Conservation (phyloP, 2,888 invertebrate genomes). For the Octodonta nipae region DNA sequence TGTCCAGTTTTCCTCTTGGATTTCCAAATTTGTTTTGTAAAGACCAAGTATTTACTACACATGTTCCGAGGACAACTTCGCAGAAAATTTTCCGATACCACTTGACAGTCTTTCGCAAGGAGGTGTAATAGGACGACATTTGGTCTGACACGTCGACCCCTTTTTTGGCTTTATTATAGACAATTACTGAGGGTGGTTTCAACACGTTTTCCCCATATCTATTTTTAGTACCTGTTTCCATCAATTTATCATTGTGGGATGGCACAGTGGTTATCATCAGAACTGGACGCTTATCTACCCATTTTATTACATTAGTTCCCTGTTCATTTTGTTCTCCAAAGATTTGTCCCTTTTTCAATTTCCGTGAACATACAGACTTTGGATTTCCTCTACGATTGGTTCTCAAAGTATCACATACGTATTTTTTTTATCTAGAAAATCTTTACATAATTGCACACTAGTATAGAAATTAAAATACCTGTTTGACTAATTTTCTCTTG, state of each 20-base stretch:
- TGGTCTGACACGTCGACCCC: conserved; percentile 7
- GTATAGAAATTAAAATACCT: conserved; percentile 10
- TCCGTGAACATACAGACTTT: conserved; percentile 4
- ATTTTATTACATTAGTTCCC: conserved; percentile 9
- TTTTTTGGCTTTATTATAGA: conserved; percentile 12
- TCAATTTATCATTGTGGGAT: conserved; percentile 6
- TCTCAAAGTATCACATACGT: conserved; percentile 8
- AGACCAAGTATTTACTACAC: conserved; percentile 5
- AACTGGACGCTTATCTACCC: conserved; percentile 10
- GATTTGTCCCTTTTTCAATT: conserved; percentile 8
- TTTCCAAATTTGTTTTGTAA: conserved; percentile 1
- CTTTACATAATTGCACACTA: conserved; percentile 8
- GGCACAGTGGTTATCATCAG: conserved; percentile 9
- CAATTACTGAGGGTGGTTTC: conserved; percentile 9
- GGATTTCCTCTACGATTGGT: conserved; percentile 7
- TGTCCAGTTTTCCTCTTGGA: not conserved
- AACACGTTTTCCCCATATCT: conserved; percentile 9
- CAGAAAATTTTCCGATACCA: conserved; percentile 3
- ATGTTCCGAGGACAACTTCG: conserved; percentile 5
- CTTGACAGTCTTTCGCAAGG: conserved; percentile 2
- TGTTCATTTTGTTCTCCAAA: conserved; percentile 9
- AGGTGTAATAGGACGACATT: conserved; percentile 4
- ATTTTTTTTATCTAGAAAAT: conserved; percentile 7
- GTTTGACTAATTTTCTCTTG: too few relatives aligned
- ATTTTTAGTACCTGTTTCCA: conserved; percentile 7